Conservation (phyloP, 2,113 vertebrate species). For the Sigmodon hispidus region DNA sequence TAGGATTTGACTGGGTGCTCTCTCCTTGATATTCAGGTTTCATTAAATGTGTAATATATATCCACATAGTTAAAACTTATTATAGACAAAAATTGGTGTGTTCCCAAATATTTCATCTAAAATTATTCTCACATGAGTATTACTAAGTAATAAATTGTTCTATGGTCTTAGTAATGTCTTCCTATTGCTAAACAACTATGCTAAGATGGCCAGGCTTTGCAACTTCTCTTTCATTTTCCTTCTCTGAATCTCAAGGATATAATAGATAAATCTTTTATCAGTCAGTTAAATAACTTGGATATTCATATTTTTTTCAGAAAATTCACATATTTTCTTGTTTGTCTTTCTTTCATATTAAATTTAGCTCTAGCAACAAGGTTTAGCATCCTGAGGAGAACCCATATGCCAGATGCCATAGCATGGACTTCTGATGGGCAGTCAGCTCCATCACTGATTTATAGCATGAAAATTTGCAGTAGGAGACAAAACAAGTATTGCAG, state of each 20-base stretch:
- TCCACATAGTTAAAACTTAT: too few relatives aligned
- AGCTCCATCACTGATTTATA: neutral
- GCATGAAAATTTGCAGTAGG: neutral
- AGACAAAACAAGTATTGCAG: neutral
- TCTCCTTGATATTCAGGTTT: too few relatives aligned
- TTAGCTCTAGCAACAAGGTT: constrained; percentile 22
- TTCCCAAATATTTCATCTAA: neutral
- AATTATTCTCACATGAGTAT: neutral
- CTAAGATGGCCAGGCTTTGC: neutral
- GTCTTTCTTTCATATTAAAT: constrained; percentile 22
- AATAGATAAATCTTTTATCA: neutral
- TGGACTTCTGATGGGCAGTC: constrained; percentile 15
- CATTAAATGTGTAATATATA: too few relatives aligned
- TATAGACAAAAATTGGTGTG: neutral
- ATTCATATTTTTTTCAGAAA: neutral
- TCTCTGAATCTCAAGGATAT: neutral
- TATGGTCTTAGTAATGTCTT: neutral
- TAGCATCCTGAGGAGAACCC: constrained; percentile 55
- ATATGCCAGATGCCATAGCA: neutral
- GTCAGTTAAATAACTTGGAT: neutral
- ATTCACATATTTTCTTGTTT: neutral
- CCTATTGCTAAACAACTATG: neutral
- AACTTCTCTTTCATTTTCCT: neutral
- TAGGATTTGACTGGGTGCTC: too few relatives aligned
- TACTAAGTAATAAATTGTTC: neutral